A percentile compares a stretch with the other conserved stretches of the same genome.
phyloP scores from a whole-genome alignment of 30 jellyfish, hydroid and myxozoan species.

The Phacellophora camtschatica region DNA sequence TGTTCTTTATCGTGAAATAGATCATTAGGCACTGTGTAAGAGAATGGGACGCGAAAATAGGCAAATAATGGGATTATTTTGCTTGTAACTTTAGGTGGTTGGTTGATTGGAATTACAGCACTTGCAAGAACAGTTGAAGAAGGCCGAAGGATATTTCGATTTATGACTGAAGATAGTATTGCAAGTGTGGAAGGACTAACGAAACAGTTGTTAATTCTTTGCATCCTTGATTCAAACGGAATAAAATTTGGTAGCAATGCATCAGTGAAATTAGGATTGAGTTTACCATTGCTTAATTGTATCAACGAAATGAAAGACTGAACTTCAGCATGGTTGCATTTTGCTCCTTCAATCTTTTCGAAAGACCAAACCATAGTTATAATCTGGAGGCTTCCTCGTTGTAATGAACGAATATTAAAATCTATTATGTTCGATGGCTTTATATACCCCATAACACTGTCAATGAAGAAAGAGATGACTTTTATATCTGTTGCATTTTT shows the following conservation, averaged over 20 bases:
- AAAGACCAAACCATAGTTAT: constrained; percentile 17
- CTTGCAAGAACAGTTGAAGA: background rate
- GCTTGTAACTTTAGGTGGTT: constrained; percentile 72
- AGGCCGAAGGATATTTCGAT: constrained; percentile 1
- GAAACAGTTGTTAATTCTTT: background rate
- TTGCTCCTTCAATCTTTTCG: background rate
- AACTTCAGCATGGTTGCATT: constrained; percentile 32
- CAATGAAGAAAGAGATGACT: background rate
- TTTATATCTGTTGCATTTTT: background rate
- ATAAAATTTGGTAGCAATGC: constrained; percentile 37
- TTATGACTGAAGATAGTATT: background rate
- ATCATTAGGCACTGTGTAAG: constrained; percentile 51
- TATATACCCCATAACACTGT: background rate
- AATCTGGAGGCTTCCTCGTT: background rate
- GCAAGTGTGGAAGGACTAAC: background rate
- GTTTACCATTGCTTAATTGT: background rate
- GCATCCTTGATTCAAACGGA: background rate
- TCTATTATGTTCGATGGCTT: background rate
- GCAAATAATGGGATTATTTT: constrained; percentile 63
- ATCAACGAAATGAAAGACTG: background rate
- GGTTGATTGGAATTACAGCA: background rate
- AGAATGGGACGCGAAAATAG: constrained; percentile 63
- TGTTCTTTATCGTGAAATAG: constrained; percentile 55
- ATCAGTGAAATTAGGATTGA: constrained; percentile 1
- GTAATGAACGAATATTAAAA: background rate